Percentiles rank a stretch among this genome's conserved stretches.
phyloP scores from a whole-genome alignment of 2,888 invertebrate species.

The Chironomus tentans region DNA sequence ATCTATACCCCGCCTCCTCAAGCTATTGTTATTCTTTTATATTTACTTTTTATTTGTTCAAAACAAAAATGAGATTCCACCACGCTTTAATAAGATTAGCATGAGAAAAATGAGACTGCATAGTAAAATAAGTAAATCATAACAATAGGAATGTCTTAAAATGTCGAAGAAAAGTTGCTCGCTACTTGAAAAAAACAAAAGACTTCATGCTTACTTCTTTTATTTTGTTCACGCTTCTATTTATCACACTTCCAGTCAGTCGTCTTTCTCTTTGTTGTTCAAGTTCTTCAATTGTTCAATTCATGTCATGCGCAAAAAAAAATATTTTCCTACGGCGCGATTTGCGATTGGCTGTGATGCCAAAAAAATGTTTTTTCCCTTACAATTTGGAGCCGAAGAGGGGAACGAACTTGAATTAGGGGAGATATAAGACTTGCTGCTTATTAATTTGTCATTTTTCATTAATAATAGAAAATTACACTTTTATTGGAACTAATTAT shows the following conservation, averaged over 20 bases:
- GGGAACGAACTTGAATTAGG: not conserved
- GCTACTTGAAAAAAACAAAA: slow-evolving; percentile 18
- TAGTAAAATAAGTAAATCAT: too few relatives aligned
- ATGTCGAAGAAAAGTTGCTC: not conserved
- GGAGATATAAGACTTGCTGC: not conserved
- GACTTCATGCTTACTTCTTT: slow-evolving; percentile 6
- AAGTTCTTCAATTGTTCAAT: slow-evolving; percentile 15
- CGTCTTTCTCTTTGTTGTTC: not conserved
- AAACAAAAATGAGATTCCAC: too few relatives aligned
- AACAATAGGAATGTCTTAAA: too few relatives aligned
- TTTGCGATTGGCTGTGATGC: slow-evolving; percentile 8
- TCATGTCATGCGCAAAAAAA: slow-evolving; percentile 27
- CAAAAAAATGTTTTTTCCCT: not conserved
- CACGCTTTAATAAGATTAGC: too few relatives aligned
- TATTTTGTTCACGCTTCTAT: slow-evolving; percentile 2
- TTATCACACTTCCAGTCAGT: not conserved
- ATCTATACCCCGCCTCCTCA: too few relatives aligned
- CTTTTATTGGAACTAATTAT: too few relatives aligned
- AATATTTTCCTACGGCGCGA: not conserved
- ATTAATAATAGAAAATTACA: too few relatives aligned
- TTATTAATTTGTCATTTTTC: too few relatives aligned
- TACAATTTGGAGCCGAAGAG: not conserved
- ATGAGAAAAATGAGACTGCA: too few relatives aligned
- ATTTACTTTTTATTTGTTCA: too few relatives aligned
- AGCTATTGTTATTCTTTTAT: too few relatives aligned